These are phyloP conservation scores for Pseudococcus viburni DNA, from an alignment of 2,888 invertebrate genomes.

Conservation along the genomic window DNA sequence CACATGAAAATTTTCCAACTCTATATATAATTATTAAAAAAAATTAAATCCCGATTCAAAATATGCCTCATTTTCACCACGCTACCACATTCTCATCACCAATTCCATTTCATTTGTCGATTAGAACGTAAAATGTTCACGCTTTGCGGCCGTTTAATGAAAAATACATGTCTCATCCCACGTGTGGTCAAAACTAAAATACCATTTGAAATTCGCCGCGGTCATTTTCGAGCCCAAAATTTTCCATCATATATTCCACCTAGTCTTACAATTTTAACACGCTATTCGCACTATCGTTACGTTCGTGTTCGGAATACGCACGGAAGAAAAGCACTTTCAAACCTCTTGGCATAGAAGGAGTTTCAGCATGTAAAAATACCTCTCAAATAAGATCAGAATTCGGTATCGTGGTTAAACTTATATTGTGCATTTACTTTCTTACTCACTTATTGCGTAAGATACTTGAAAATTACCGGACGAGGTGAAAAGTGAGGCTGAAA, in stretches of 20 bases:
- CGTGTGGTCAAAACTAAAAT: not conserved
- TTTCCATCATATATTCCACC: not conserved
- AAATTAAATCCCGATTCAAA: too few species aligned
- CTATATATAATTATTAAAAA: too few species aligned
- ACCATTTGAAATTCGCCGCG: not conserved
- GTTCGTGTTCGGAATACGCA: not conserved
- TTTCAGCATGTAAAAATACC: slow-evolving; percentile 1
- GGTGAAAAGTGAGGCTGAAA: not conserved
- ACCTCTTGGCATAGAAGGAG: not conserved
- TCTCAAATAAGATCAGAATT: not conserved
- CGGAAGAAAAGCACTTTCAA: not conserved
- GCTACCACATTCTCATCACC: too few species aligned
- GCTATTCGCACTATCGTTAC: not conserved
- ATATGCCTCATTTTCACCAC: too few species aligned
- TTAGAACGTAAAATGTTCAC: too few species aligned
- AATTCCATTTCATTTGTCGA: too few species aligned
- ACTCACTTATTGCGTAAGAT: not conserved
- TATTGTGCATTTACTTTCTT: not conserved
- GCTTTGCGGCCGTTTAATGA: too few species aligned
- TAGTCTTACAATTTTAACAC: not conserved
- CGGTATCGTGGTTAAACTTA: not conserved
- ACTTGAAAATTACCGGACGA: not conserved
- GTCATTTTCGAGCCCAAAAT: not conserved
- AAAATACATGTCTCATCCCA: not conserved
- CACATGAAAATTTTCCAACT: too few species aligned